Base-by-base conservation (phyloP, 2,888 invertebrate species). In the Agrochola circellaris region DNA sequence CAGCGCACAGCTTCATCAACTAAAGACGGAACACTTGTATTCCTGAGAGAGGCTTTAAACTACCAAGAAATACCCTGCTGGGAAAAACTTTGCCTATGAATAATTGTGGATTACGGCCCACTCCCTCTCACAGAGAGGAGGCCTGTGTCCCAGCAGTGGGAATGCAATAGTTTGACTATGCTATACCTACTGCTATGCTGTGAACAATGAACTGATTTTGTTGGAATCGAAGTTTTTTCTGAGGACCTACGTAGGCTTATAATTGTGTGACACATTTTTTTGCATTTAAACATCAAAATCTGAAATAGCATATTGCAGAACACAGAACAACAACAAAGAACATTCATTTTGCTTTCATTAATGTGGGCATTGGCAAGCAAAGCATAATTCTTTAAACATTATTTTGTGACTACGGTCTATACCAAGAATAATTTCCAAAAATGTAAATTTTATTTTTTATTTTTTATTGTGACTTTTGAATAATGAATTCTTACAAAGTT, bases 1-100 rank as follows among this genome's bases (percentile, higher is more conserved):
- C 20, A 26, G 38, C 38, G 61, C 68, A 64, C 65, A 67, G 70
- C 42, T 72, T 20, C 9, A 45, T n/a, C 34, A n/a, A 67, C 15
- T 23, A 8, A 34, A 20, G 26, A 72, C 17, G 5, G 34, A 70
- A 45, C 0, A 30, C 15, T 30, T 66, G 30, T 42, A 17, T 67
- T 30, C 15, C 23, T n/a, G 6, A 26, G 11, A 61, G 11, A 13
- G 11, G 13, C 7, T 7, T 34, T 0, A 62, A 13, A 23, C 13
- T 13, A 34, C 23, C 34, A 61, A 34, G 20, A 23, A 23, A 6
- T 34, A 34, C 3, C 20, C 34, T 34, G 11, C 13, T 62, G 13
- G 13, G 20, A 23, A 34, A 34, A 34, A 6, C 23, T 2, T 23
- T 34, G 34, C 13, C 6, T 61, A 30, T 23, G 20, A 30, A 20